Evolutionary conservation across 2,113 vertebrate genomes (phyloP).

Genomic region (Lophochroa leadbeateri): DNA sequence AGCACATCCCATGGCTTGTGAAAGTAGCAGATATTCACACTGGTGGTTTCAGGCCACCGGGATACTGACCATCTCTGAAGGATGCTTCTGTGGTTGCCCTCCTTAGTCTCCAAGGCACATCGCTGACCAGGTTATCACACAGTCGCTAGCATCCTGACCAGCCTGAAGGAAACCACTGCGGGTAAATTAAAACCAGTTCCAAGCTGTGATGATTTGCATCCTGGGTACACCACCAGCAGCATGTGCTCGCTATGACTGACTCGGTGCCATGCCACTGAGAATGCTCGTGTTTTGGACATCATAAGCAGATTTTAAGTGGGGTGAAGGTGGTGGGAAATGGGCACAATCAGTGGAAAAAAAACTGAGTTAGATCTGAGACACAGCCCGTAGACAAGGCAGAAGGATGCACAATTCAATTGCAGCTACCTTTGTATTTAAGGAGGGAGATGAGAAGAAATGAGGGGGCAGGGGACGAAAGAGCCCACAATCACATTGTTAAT

Average conservation of each 20-base stretch:
- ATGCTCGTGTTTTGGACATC: not conserved
- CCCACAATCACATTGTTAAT: not conserved
- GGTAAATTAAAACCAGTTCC: not conserved
- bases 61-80: not conserved
- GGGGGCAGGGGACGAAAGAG: not conserved
- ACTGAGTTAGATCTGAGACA: not conserved
- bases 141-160: not conserved
- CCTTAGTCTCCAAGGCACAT: not conserved
- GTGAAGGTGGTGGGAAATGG: not conserved
- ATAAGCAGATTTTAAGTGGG: not conserved
- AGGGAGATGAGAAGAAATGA: not conserved
- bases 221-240: not conserved
- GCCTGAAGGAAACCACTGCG: not conserved
- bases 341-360: not conserved
- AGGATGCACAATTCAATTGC: not conserved
- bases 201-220: not conserved
- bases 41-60: not conserved
- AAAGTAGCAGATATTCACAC: not conserved
- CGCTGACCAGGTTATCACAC: not conserved
- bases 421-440: not conserved
- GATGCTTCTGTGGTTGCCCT: not conserved
- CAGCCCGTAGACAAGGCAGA: not conserved
- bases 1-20: not conserved
- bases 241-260: fast-evolving
- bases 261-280: fast-evolving